Evolutionary conservation across 2,113 vertebrate species (phyloP).

Genomic region (Blennius ocellaris): DNA sequence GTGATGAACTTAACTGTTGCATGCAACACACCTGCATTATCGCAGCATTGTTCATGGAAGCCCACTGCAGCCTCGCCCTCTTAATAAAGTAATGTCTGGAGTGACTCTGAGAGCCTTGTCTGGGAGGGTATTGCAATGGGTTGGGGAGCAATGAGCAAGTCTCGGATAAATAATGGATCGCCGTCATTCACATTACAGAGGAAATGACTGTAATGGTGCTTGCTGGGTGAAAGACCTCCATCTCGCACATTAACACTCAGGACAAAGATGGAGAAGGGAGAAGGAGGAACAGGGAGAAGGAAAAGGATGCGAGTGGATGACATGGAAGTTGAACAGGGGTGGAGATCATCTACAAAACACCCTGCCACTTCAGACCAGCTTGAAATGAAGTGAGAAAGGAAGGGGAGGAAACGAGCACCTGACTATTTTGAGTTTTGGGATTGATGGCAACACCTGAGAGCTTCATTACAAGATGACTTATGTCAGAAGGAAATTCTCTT

Average conservation of each 20-base stretch:
- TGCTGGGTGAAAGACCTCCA: slow-evolving; percentile 80
- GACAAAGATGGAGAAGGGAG: slow-evolving; percentile 67
- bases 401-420: slow-evolving; percentile 70
- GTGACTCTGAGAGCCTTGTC: slow-evolving; percentile 70
- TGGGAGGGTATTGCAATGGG: slow-evolving; percentile 69
- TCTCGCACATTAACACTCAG: slow-evolving; percentile 81
- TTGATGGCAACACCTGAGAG: slow-evolving; percentile 68
- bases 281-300: slow-evolving; percentile 54
- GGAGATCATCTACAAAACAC: slow-evolving; percentile 55
- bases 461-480: slow-evolving; percentile 52
- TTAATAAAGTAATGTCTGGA: slow-evolving; percentile 77
- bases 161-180: slow-evolving; percentile 85
- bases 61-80: slow-evolving; percentile 61
- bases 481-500: slow-evolving; percentile 60
- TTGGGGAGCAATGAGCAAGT: slow-evolving; percentile 77
- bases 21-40: slow-evolving; percentile 59
- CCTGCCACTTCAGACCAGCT: slow-evolving; percentile 55
- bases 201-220: slow-evolving; percentile 85
- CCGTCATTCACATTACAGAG: slow-evolving; percentile 84
- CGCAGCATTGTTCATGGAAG: slow-evolving; percentile 51
- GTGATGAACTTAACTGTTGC: slow-evolving; percentile 52
- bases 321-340: slow-evolving; percentile 49
- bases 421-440: slow-evolving; percentile 69
- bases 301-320: slow-evolving; percentile 63
- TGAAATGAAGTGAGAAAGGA: slow-evolving; percentile 59